Evolutionary conservation across 1,140 invertebrate genomes (phyloP).

Genomic region (Anoplolepis gracilipes): DNA sequence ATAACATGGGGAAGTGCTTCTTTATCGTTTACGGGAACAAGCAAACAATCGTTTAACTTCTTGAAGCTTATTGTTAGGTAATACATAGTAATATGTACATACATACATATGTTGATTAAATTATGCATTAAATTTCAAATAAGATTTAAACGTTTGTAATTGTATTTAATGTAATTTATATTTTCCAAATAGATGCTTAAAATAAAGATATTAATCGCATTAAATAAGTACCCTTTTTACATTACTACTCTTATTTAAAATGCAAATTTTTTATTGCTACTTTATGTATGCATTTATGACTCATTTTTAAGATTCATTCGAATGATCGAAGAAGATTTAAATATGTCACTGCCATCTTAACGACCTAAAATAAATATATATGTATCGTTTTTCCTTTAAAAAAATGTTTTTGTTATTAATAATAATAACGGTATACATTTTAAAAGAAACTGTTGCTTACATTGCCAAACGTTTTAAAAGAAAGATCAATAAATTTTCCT

Average conservation of each 20-base stretch:
- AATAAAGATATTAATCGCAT: neutral
- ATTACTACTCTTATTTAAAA: neutral
- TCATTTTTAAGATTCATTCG: neutral
- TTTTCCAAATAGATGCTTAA: neutral
- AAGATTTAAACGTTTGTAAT: neutral
- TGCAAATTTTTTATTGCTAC: neutral
- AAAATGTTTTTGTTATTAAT: neutral
- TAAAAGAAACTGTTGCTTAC: constrained; percentile 42
- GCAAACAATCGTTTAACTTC: too few relatives aligned
- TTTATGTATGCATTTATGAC: neutral
- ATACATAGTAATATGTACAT: too few relatives aligned
- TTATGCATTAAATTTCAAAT: neutral
- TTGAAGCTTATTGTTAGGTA: neutral
- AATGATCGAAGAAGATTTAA: constrained; percentile 27
- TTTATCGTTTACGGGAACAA: too few relatives aligned
- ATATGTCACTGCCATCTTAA: constrained; percentile 32
- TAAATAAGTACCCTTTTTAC: neutral
- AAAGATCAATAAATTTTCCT: constrained; percentile 68
- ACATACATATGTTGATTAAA: neutral
- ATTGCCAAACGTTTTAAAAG: constrained; percentile 66
- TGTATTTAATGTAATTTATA: neutral
- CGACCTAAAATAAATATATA: constrained; percentile 11
- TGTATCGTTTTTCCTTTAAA: neutral
- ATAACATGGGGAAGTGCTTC: too few relatives aligned
- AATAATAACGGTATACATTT: too few relatives aligned